phyloP scores from a whole-genome alignment of 2,797 vertebrate species.

The Buphagus erythrorhynchus region DNA sequence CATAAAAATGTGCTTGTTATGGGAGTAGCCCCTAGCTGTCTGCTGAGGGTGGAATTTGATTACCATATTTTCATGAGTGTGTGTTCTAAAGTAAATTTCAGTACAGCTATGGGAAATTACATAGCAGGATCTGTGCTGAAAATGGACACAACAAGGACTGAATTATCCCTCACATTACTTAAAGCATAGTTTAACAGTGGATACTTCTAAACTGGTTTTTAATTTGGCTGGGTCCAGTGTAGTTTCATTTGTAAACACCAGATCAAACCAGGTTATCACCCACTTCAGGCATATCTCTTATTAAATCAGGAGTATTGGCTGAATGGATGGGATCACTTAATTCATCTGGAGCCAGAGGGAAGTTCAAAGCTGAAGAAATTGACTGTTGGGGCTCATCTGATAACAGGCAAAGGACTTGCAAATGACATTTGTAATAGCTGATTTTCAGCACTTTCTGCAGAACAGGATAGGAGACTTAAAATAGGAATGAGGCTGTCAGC shows the following conservation, averaged over 20 bases:
- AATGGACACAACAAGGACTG: neutral
- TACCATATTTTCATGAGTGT: neutral
- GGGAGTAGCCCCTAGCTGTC: neutral
- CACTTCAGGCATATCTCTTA: neutral
- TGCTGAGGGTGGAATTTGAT: neutral
- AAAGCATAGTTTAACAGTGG: neutral
- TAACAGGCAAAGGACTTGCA: slow-evolving; percentile 51
- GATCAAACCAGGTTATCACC: slow-evolving; percentile 23
- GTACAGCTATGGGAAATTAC: fast-evolving
- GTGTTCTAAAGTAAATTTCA: neutral
- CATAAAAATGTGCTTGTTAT: neutral
- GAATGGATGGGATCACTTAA: neutral
- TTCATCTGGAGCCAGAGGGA: slow-evolving; percentile 16
- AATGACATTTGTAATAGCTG: slow-evolving; percentile 38
- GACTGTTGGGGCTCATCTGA: slow-evolving; percentile 39
- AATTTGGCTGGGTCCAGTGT: neutral
- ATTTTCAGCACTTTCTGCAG: slow-evolving; percentile 31
- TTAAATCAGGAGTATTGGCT: slow-evolving; percentile 15
- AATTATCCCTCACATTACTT: neutral
- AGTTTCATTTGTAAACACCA: neutral
- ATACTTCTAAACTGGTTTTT: neutral
- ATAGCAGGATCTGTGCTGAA: neutral
- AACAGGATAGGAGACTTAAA: neutral
- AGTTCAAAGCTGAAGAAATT: slow-evolving; percentile 56
- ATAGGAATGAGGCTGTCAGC: neutral